These are phyloP conservation scores for Steinernema carpocapsae DNA, from an alignment of 2,888 invertebrate species.

Conservation along the genomic window DNA sequence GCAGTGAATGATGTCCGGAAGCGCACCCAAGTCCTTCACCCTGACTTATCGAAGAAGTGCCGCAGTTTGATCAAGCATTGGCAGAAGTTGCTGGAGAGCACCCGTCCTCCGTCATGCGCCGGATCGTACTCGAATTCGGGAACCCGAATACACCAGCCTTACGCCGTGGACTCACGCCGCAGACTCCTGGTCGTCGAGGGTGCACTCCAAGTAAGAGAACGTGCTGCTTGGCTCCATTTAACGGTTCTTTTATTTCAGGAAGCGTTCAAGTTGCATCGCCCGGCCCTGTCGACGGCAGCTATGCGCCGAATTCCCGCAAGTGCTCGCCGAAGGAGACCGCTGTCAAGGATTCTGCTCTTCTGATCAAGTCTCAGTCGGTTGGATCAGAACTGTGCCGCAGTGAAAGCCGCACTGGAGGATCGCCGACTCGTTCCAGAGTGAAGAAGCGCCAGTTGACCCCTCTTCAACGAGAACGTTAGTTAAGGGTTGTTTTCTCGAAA, in stretches of 20 bases:
- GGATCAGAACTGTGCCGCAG: constrained; percentile 45
- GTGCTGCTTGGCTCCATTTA: not conserved
- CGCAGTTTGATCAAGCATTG: constrained; percentile 63
- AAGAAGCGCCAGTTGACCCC: not conserved
- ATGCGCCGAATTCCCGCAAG: constrained; percentile 49
- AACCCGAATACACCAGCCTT: constrained; percentile 64
- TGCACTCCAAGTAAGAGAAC: not conserved
- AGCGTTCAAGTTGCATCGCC: constrained; percentile 50
- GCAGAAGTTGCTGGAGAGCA: constrained; percentile 47
- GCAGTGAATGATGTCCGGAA: constrained; percentile 61
- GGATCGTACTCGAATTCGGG: constrained; percentile 56
- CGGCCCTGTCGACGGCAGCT: constrained; percentile 50
- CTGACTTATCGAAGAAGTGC: constrained; percentile 56
- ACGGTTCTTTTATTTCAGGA: constrained; percentile 26
- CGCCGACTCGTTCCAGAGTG: not conserved
- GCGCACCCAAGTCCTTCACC: constrained; percentile 52
- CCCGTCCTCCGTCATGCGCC: constrained; percentile 42
- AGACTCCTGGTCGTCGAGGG: constrained; percentile 47
- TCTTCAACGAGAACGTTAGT: not conserved
- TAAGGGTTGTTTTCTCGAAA: not conserved
- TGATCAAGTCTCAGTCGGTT: constrained; percentile 57
- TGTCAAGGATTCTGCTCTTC: too few species aligned
- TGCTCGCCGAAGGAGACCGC: constrained; percentile 37
- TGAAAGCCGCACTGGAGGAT: not conserved
- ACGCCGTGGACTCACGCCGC: constrained; percentile 60